Evolutionary conservation across 2,797 vertebrate species (phyloP), one percentile per base, ranked within the genome.

Genomic region (Falco berigora): DNA sequence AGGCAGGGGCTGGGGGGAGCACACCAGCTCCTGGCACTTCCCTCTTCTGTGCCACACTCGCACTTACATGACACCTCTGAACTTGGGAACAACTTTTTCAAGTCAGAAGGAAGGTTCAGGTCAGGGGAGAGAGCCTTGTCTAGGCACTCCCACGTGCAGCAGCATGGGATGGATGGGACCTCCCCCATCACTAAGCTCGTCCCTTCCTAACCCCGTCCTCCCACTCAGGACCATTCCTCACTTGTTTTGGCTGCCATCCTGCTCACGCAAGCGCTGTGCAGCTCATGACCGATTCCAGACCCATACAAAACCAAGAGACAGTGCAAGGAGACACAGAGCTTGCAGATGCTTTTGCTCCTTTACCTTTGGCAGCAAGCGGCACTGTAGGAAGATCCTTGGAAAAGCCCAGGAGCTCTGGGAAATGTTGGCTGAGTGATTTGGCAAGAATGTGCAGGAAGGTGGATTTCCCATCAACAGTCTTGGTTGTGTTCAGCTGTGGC

Each of bases 401-500:
- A 96, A 99, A 99, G 97, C 98, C 99, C 93, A 99, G 98, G 95
- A 99, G 98, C 97, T 99, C 99, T 1, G 99, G 99, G 96, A 99
- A 99, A 95, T 99, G 99, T 98, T 99, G 99, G 98, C 98, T 99
- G 94, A 99, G 98, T 18, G 99, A 99, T 98, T 99, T 99, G 98
- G 99, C 99, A 97, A 99, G 98, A 94, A 99, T 99, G 97, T 99
- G 99, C 77, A 99, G 98, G 92, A 99, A 99, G 58, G 99, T 99
- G 89, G 98, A 99, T 93, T 99, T 99, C 82, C 99, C 99, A 46
- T 99, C 99, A 1, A 99, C 99, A 0, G 99, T 99, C 98, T 99
- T 99, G 91, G 99, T 99, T 1, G 99, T 99, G 97, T 99, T 99
- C 23, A 99, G 98, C 99, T 99, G 97, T 25, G 64, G 94, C 75